Conservation (phyloP, 2,888 invertebrate genomes). For the Alloplasta piceator region DNA sequence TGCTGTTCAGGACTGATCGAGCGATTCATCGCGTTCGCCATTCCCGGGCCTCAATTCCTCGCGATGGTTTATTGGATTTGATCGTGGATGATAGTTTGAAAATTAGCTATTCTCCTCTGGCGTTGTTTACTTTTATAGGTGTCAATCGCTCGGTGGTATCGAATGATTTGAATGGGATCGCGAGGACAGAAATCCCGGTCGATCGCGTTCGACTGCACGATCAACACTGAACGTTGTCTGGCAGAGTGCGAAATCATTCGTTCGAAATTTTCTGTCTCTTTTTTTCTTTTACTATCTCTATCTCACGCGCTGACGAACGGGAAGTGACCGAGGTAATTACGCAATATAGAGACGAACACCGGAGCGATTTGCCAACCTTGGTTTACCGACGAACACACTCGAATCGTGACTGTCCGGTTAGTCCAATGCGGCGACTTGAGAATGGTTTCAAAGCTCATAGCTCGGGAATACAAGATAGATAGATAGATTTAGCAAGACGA, state of each 20-base stretch:
- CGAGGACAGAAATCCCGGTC: constrained; percentile 12
- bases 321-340: constrained; percentile 31
- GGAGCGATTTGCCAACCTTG: constrained; percentile 47
- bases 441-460: background rate
- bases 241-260: constrained; percentile 34
- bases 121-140: background rate
- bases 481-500: no score
- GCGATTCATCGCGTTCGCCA: constrained; percentile 5
- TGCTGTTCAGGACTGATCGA: background rate
- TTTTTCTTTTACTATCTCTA: background rate
- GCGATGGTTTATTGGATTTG: background rate
- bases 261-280: constrained; percentile 24
- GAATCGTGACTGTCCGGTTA: constrained; percentile 41
- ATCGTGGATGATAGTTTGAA: background rate
- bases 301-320: background rate
- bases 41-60: background rate
- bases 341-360: constrained; percentile 6
- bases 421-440: constrained; percentile 10
- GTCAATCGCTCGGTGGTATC: background rate
- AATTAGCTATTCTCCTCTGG: background rate
- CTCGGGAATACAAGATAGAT: no score
- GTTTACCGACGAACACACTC: constrained; percentile 20
- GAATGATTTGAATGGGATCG: background rate
- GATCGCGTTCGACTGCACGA: constrained; percentile 13
- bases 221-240: constrained; percentile 39